Conservation (phyloP, 2,113 vertebrate species). For the Poeciliopsis prolifica region DNA sequence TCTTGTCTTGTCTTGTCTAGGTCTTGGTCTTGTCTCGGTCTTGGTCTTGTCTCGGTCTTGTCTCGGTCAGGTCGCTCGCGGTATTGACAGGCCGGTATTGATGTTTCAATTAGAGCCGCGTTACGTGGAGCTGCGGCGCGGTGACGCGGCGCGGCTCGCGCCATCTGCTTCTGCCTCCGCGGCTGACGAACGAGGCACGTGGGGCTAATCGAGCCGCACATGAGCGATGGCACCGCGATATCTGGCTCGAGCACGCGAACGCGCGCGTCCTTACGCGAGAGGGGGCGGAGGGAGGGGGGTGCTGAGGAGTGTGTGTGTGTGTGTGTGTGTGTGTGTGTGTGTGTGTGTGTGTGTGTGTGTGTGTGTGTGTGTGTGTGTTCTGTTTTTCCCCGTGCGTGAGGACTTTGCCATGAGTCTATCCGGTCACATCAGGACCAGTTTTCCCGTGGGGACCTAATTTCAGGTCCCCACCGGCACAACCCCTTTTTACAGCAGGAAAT, state of each 20-base stretch:
- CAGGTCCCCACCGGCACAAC: no score
- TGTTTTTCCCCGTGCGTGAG: no score
- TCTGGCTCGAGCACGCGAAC: constrained; percentile 49
- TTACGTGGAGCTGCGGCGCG: constrained; percentile 77
- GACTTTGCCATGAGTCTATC: no score
- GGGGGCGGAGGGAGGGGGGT: constrained; percentile 65
- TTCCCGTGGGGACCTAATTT: no score
- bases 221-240: constrained; percentile 75
- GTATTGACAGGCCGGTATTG: constrained; percentile 79
- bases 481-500: no score
- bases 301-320: constrained; percentile 15
- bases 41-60: constrained; percentile 1
- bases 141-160: constrained; percentile 78
- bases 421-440: no score
- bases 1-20: no score
- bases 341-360: no score
- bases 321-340: no score
- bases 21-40: background rate
- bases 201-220: constrained; percentile 82
- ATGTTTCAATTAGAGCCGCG: constrained; percentile 82
- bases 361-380: no score
- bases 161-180: constrained; percentile 80
- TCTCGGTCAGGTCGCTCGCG: constrained; percentile 52
- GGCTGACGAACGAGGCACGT: constrained; percentile 81
- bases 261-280: constrained; percentile 70